phyloP scores from a whole-genome alignment of 2,113 vertebrate genomes.

The Cervus canadensis region DNA sequence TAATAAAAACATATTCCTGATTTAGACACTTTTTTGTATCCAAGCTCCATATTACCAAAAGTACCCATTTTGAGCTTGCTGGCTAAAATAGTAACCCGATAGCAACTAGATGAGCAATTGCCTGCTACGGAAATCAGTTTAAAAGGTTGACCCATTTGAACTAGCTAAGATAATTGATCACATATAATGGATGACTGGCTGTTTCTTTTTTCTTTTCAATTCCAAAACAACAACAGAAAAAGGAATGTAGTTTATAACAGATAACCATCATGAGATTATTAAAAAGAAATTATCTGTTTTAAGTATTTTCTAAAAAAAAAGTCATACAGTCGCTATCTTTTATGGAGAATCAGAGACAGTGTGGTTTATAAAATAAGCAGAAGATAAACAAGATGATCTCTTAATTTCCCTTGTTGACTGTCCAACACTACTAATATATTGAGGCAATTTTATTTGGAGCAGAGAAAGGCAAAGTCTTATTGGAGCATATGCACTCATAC shows the following conservation, averaged over 20 bases:
- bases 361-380: not conserved
- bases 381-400: not conserved
- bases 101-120: not conserved
- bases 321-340: not conserved
- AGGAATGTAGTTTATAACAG: not conserved
- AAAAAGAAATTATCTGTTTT: slow-evolving; percentile 6
- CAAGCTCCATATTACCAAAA: not conserved
- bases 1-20: not conserved
- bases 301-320: not conserved
- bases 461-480: not conserved
- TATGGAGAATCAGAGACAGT: not conserved
- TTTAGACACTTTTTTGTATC: not conserved
- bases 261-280: not conserved
- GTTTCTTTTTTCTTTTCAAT: not conserved
- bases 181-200: not conserved
- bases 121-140: not conserved
- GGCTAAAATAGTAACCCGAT: not conserved
- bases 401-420: not conserved
- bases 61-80: not conserved
- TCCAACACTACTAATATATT: not conserved
- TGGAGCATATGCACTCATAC: not conserved
- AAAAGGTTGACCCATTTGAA: not conserved
- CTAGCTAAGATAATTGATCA: not conserved
- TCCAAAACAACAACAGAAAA: not conserved
- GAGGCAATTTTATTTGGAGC: not conserved